phyloP scores from a whole-genome alignment of 2,113 vertebrate genomes.

The Chloropsis cyanopogon region DNA sequence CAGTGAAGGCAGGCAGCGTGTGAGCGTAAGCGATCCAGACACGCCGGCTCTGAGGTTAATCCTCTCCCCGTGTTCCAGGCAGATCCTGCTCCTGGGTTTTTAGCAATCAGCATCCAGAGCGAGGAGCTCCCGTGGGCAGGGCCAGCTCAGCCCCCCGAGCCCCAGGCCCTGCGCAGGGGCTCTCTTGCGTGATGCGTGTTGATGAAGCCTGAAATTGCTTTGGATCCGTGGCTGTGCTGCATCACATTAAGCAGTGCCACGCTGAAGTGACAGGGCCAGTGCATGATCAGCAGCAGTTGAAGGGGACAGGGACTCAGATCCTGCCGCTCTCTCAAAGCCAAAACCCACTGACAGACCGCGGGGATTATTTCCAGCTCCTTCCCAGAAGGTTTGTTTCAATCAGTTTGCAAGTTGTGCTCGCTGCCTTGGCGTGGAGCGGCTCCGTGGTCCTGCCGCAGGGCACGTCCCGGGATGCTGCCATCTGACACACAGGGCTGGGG shows the following conservation, averaged over 20 bases:
- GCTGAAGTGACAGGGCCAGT: conserved; percentile 23
- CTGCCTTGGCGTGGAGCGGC: rapidly evolving
- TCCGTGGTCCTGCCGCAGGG: rapidly evolving
- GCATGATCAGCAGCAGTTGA: background rate
- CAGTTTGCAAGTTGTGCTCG: background rate
- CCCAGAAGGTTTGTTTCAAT: background rate
- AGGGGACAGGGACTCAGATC: background rate
- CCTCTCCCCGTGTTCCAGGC: background rate
- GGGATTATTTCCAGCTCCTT: background rate
- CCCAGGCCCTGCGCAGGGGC: background rate
- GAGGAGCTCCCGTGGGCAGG: background rate
- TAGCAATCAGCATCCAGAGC: background rate
- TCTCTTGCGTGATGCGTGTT: background rate
- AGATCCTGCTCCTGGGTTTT: background rate
- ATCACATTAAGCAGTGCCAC: background rate
- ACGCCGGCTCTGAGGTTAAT: background rate
- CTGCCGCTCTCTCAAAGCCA: background rate
- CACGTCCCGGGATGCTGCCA: background rate
- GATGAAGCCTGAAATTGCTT: conserved; percentile 21
- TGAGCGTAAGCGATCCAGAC: background rate
- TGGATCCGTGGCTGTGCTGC: background rate
- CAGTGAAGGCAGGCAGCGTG: rapidly evolving
- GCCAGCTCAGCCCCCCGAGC: background rate
- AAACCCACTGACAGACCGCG: background rate
- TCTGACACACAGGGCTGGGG: rapidly evolving